Percentiles rank a stretch among this genome's conserved stretches.
Conservation (phyloP, 2,888 invertebrate species). For the Phyllotreta striolata region DNA sequence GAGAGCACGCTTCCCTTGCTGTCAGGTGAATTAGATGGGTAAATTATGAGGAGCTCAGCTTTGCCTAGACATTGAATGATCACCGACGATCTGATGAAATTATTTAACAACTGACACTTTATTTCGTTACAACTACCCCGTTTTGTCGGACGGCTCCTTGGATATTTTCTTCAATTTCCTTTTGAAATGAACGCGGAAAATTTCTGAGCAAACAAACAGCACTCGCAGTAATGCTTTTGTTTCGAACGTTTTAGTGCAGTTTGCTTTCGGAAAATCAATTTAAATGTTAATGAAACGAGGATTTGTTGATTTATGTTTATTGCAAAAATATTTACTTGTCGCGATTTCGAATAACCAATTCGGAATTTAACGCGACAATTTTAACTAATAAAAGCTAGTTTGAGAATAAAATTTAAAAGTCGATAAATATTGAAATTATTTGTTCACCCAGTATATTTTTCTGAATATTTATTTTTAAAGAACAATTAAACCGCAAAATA, state of each 20-base stretch:
- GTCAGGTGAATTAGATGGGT: slow-evolving; percentile 59
- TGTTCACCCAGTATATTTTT: no score
- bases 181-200: slow-evolving; percentile 6
- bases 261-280: neutral
- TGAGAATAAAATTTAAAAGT: no score
- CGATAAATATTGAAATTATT: no score
- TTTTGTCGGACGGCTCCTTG: slow-evolving; percentile 6
- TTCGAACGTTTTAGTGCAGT: neutral
- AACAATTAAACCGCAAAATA: no score
- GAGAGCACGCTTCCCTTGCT: slow-evolving; percentile 48
- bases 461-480: no score
- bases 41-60: slow-evolving; percentile 56
- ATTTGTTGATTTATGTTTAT: neutral
- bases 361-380: no score
- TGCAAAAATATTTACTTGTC: no score
- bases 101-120: slow-evolving; percentile 52
- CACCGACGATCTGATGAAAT: slow-evolving; percentile 55
- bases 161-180: slow-evolving; percentile 17
- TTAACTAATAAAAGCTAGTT: neutral
- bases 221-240: neutral
- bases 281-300: slow-evolving; percentile 4
- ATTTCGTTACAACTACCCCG: slow-evolving; percentile 25
- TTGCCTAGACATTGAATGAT: slow-evolving; percentile 56
- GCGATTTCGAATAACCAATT: no score
- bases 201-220: neutral